phyloP scores from a whole-genome alignment of 1,140 invertebrate genomes.

The Drosophila lacertosa region DNA sequence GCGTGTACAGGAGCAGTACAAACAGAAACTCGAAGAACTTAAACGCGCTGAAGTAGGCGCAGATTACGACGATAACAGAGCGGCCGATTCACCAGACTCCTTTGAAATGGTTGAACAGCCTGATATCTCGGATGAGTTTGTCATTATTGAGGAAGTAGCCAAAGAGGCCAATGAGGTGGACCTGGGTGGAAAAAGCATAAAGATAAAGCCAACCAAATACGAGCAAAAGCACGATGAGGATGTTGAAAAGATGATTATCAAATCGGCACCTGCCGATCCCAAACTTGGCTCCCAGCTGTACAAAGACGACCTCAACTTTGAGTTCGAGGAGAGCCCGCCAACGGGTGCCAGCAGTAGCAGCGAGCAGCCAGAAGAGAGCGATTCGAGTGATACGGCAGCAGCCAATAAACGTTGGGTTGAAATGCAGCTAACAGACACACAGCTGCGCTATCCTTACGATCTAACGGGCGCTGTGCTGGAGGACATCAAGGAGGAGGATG shows the following conservation, averaged over 20 bases:
- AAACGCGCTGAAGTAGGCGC: conserved; percentile 70
- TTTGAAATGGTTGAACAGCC: conserved; percentile 95
- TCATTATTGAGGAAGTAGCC: conserved; percentile 93
- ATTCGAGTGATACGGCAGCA: conserved; percentile 87
- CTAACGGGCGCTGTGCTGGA: conserved; percentile 93
- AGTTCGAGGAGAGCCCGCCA: conserved; percentile 90
- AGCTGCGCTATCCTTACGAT: conserved; percentile 87
- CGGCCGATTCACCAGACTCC: conserved; percentile 93
- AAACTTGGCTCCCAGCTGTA: conserved; percentile 84
- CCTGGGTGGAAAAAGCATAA: conserved; percentile 91
- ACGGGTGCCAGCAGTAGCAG: conserved; percentile 84
- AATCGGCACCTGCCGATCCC: conserved; percentile 85
- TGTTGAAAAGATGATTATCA: conserved; percentile 89
- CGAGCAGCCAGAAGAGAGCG: conserved; percentile 83
- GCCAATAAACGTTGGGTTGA: conserved; percentile 94
- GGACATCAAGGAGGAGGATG: conserved; percentile 96
- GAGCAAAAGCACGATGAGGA: conserved; percentile 88
- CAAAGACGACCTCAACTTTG: conserved; percentile 87
- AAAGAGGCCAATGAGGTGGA: conserved; percentile 92
- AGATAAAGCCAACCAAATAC: conserved; percentile 86
- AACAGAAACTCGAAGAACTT: conserved; percentile 84
- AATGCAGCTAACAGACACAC: conserved; percentile 91
- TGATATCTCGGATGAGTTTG: conserved; percentile 93
- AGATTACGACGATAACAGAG: conserved; percentile 85
- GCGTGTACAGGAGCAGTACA: conserved; percentile 80